A percentile compares a stretch with the other conserved stretches of the same genome.
phyloP scores from a whole-genome alignment of 2,888 invertebrate genomes.

The Patella depressa region DNA sequence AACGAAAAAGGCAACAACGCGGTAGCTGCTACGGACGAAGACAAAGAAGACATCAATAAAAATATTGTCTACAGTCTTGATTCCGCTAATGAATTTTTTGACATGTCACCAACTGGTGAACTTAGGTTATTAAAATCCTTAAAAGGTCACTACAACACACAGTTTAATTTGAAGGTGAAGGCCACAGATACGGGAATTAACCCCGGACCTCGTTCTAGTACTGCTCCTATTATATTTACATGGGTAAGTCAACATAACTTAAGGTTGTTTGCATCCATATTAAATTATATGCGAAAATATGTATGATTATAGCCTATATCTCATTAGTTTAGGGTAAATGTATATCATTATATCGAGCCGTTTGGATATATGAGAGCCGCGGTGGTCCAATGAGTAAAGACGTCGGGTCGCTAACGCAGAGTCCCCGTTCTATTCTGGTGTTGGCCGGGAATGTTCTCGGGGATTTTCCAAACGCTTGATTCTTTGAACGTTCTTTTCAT shows the following conservation, averaged over 20 bases:
- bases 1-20: neutral
- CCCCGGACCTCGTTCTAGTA: neutral
- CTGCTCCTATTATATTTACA: neutral
- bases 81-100: neutral
- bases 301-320: too few relatives aligned
- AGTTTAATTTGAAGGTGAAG: neutral
- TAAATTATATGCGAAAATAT: too few relatives aligned
- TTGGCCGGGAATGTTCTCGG: too few relatives aligned
- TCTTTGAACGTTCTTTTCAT: too few relatives aligned
- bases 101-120: neutral
- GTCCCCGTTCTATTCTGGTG: too few relatives aligned
- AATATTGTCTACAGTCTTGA: conserved; percentile 6
- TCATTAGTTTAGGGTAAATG: too few relatives aligned
- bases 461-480: too few relatives aligned
- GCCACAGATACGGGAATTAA: conserved; percentile 1
- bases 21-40: neutral
- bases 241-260: neutral
- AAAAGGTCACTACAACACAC: neutral
- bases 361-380: too few relatives aligned
- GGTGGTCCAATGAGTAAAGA: too few relatives aligned
- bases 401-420: too few relatives aligned
- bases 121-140: neutral
- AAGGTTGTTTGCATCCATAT: too few relatives aligned
- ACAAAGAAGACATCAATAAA: conserved; percentile 2
- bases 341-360: too few relatives aligned